These are phyloP conservation scores for Pseudomyrmex pallidus DNA, from an alignment of 1,140 invertebrate species.

Conservation along the genomic window DNA sequence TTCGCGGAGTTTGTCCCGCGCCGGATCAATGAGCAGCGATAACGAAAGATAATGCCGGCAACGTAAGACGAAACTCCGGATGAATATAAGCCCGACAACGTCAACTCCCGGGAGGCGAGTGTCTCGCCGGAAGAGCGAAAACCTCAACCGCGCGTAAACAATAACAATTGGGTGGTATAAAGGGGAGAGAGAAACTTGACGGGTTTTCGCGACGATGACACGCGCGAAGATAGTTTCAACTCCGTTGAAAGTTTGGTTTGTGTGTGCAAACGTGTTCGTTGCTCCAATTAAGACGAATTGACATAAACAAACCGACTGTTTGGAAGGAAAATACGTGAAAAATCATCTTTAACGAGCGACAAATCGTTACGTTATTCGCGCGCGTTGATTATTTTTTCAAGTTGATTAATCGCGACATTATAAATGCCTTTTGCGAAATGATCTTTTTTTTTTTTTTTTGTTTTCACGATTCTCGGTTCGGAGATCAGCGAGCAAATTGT, in stretches of 20 bases:
- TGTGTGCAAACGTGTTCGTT: not conserved
- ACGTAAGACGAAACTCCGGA: slow-evolving; percentile 28
- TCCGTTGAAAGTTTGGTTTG: slow-evolving; percentile 22
- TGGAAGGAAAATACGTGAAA: not conserved
- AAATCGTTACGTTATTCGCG: not conserved
- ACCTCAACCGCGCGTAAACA: slow-evolving; percentile 4
- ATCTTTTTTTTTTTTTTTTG: not conserved
- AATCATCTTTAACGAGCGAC: not conserved
- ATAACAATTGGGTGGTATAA: slow-evolving; percentile 21
- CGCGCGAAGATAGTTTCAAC: not conserved
- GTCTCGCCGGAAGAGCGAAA: not conserved
- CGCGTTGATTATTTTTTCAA: not conserved
- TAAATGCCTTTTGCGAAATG: not conserved
- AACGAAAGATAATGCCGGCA: slow-evolving; percentile 58
- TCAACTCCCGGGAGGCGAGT: slow-evolving; percentile 10
- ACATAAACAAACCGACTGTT: not conserved
- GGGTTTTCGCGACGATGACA: not conserved
- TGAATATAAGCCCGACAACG: not conserved
- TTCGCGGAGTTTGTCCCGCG: slow-evolving; percentile 48
- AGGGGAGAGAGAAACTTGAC: not conserved
- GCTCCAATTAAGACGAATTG: slow-evolving; percentile 31
- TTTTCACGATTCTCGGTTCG: not conserved
- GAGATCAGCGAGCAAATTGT: not conserved
- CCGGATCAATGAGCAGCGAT: slow-evolving; percentile 54
- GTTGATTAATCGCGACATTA: no score